These are phyloP conservation scores for Cyaniris semiargus DNA, from an alignment of 2,888 invertebrate genomes.

Conservation along the genomic window DNA sequence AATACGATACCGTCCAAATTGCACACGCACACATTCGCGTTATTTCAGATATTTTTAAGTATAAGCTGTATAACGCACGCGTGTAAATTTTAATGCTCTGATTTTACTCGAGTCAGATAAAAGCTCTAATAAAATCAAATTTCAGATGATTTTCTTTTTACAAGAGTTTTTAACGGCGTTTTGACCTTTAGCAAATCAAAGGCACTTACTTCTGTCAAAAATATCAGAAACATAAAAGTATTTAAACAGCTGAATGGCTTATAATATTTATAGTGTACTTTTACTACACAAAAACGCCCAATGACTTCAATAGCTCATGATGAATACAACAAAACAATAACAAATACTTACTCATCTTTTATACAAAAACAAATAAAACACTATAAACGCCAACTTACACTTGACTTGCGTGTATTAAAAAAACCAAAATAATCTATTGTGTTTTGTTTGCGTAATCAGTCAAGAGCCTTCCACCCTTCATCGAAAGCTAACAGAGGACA, in stretches of 20 bases:
- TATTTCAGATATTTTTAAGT: no score
- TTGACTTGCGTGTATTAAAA: slow-evolving; percentile 31
- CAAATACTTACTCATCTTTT: not conserved
- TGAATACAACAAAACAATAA: not conserved
- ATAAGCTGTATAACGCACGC: no score
- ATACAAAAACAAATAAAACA: slow-evolving; percentile 17
- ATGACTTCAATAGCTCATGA: not conserved
- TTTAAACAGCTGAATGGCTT: not conserved
- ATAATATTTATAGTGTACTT: not conserved
- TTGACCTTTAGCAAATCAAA: no score
- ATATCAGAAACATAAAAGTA: no score
- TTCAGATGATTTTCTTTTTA: no score
- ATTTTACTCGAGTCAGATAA: no score
- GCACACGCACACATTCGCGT: no score
- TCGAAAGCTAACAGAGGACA: slow-evolving; percentile 30
- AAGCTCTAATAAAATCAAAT: no score
- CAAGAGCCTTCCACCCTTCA: slow-evolving; percentile 33
- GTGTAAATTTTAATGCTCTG: no score
- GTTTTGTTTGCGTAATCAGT: slow-evolving; percentile 33
- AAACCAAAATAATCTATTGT: slow-evolving; percentile 33
- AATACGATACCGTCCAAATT: no score
- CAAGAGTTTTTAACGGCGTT: no score
- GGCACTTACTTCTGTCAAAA: no score
- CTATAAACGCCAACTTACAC: slow-evolving; percentile 31
- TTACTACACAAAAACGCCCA: not conserved